These are phyloP conservation scores for Chorisops tibialis DNA, from an alignment of 2,888 invertebrate species.

Conservation along the genomic window DNA sequence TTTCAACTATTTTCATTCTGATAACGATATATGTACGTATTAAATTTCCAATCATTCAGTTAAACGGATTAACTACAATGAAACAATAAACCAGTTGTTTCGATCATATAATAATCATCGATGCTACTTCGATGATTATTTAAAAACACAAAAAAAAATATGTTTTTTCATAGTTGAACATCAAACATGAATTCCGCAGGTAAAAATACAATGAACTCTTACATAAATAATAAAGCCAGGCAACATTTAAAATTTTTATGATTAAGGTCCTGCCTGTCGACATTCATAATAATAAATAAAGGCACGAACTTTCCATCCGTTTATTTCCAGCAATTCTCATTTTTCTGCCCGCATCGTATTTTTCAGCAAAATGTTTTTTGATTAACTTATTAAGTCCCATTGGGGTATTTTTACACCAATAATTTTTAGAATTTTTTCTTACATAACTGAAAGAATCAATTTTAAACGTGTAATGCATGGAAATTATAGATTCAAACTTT, in stretches of 20 bases:
- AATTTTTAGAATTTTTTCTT: no score
- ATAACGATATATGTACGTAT: not conserved
- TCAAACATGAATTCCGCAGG: not conserved
- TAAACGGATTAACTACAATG: not conserved
- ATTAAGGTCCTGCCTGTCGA: not conserved
- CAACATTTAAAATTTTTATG: conserved; percentile 3
- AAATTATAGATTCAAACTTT: no score
- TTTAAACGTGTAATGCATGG: no score
- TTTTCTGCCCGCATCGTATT: no score
- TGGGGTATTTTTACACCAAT: no score
- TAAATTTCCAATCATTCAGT: not conserved
- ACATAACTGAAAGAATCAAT: no score
- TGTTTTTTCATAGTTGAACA: no score
- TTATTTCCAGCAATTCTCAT: not conserved
- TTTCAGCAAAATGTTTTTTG: no score
- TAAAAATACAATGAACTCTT: not conserved
- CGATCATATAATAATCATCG: not conserved
- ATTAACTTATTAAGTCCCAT: no score
- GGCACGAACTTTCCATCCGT: not conserved
- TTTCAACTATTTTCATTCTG: no score
- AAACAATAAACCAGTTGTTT: not conserved
- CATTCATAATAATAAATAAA: not conserved
- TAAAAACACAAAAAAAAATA: no score
- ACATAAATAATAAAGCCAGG: conserved; percentile 2
- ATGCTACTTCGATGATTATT: no score